phyloP scores from a whole-genome alignment of 2,888 invertebrate species.

The Malthinus flaveolus region DNA sequence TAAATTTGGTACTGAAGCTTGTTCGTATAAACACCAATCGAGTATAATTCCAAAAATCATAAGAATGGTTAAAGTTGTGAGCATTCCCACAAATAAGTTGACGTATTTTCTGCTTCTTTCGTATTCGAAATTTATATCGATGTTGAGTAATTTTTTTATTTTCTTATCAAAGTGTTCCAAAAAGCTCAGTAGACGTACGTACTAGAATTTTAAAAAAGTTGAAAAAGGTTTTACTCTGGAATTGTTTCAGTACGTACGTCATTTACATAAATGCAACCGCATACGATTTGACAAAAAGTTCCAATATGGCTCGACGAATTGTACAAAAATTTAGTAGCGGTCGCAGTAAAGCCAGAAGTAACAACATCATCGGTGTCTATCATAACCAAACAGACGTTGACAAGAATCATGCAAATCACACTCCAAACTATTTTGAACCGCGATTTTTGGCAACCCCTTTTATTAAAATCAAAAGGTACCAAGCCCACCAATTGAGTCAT shows the following conservation, averaged over 20 bases:
- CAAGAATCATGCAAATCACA: neutral
- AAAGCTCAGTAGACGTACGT: no score
- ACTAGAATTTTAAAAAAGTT: no score
- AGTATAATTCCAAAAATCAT: no score
- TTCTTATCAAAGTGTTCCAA: neutral
- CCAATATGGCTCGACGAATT: neutral
- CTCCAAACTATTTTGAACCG: neutral
- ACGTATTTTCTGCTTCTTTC: neutral
- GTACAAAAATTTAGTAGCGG: neutral
- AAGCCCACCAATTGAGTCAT: constrained; percentile 1
- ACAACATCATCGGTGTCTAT: neutral
- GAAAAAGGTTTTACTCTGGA: no score
- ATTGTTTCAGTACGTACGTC: neutral
- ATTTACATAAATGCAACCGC: neutral
- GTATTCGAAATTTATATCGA: neutral
- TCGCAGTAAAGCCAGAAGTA: neutral
- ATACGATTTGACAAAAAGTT: neutral
- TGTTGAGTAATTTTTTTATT: neutral
- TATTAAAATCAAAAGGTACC: neutral
- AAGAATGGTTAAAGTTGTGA: no score
- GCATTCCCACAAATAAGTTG: neutral
- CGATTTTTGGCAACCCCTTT: neutral
- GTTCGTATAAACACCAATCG: no score
- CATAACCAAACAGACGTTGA: neutral
- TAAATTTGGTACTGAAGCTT: no score